Evolutionary conservation across 2,113 vertebrate genomes (phyloP).

Genomic region (Sinosuthora webbiana): DNA sequence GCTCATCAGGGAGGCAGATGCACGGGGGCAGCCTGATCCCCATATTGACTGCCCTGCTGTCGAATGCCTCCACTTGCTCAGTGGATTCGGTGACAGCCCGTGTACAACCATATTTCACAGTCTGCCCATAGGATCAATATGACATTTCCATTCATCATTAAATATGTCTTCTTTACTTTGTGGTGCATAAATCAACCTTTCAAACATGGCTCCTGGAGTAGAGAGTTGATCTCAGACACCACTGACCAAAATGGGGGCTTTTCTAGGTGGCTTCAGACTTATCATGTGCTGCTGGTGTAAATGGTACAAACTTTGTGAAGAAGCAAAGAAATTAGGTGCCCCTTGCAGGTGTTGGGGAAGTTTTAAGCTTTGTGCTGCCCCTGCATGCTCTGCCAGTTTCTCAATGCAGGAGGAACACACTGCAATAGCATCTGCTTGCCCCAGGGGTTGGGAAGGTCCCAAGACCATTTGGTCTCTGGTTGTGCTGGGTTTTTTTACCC

Average conservation of each 20-base stretch:
- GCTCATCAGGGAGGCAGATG: not conserved
- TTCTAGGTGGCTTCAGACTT: not conserved
- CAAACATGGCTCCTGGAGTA: not conserved
- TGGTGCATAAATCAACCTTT: constrained; percentile 69
- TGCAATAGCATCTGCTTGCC: not conserved
- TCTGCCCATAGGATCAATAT: constrained; percentile 64
- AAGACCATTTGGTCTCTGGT: not conserved
- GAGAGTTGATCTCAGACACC: not conserved
- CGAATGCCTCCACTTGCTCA: not conserved
- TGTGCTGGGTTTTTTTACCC: not conserved
- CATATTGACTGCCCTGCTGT: not conserved
- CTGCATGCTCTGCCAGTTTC: not conserved
- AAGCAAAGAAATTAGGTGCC: not conserved
- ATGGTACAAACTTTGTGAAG: not conserved
- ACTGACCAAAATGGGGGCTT: not conserved
- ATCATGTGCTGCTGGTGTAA: not conserved
- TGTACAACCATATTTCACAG: constrained; percentile 49
- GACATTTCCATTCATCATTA: constrained; percentile 67
- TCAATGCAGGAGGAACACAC: fast-evolving
- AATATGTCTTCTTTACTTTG: constrained; percentile 61
- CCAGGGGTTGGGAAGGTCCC: not conserved
- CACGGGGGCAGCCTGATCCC: fast-evolving
- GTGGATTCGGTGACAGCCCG: not conserved
- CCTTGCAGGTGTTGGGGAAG: not conserved
- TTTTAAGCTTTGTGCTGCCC: not conserved